Conservation (phyloP, 2,113 vertebrate species). For the Abramis brama region DNA sequence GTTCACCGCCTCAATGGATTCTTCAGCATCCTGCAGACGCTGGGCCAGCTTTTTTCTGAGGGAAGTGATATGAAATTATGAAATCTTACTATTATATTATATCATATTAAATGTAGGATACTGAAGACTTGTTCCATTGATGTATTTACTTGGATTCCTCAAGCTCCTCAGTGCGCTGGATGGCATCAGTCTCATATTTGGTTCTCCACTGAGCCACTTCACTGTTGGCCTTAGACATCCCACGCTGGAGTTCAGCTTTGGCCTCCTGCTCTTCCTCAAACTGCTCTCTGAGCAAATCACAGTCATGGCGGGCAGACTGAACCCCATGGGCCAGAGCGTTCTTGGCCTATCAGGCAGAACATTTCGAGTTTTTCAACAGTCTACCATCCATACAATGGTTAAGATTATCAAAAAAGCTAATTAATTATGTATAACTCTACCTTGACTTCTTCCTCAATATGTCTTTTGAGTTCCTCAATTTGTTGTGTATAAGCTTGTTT, state of each 20-base stretch:
- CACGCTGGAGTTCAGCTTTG: conserved; percentile 83
- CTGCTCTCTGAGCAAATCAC: conserved; percentile 84
- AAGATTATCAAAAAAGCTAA: no score
- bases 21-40: conserved; percentile 81
- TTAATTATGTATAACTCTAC: neutral
- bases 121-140: neutral
- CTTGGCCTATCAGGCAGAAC: conserved; percentile 63
- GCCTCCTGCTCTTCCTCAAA: conserved; percentile 84
- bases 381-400: no score
- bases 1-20: conserved; percentile 79
- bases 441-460: conserved; percentile 44
- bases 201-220: conserved; percentile 86
- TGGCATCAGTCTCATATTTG: conserved; percentile 86
- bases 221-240: conserved; percentile 85
- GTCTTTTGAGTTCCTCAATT: conserved; percentile 46
- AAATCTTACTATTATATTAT: neutral
- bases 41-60: conserved; percentile 85
- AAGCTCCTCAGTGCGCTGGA: conserved; percentile 84
- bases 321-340: conserved; percentile 70
- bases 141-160: conserved; percentile 82
- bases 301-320: conserved; percentile 80
- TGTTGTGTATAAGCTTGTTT: conserved; percentile 41
- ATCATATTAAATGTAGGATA: neutral
- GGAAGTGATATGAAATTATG: neutral
- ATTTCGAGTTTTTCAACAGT: no score